These are phyloP conservation scores for Patella depressa DNA, from an alignment of 2,888 invertebrate species.

Conservation along the genomic window DNA sequence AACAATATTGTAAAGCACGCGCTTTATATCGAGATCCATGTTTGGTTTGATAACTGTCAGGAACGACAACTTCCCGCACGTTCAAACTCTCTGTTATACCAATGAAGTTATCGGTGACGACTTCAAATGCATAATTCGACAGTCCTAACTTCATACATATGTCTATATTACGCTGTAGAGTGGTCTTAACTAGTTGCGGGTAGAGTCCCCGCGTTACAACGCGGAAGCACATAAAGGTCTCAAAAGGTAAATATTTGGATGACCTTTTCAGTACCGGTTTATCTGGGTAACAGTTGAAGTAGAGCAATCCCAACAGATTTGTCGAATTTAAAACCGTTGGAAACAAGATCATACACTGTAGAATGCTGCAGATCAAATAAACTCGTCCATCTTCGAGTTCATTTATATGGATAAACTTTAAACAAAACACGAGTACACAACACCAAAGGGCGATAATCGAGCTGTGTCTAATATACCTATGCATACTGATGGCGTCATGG, in stretches of 20 bases:
- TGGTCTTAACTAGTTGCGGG: constrained; percentile 41
- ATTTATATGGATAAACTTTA: no score
- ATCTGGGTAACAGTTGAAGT: constrained; percentile 51
- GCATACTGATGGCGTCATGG: no score
- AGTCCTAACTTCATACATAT: constrained; percentile 42
- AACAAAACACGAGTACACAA: no score
- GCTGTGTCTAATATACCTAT: no score
- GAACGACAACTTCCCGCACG: constrained; percentile 52
- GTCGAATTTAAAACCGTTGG: no score
- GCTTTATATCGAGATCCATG: constrained; percentile 51
- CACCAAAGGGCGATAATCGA: no score
- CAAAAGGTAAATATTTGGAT: constrained; percentile 41
- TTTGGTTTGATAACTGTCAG: constrained; percentile 44
- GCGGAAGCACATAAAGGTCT: constrained; percentile 52
- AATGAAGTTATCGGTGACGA: constrained; percentile 47
- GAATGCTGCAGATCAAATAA: no score
- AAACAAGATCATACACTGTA: no score
- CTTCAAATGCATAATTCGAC: constrained; percentile 47
- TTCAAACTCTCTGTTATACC: constrained; percentile 21
- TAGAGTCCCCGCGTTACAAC: constrained; percentile 49
- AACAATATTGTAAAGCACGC: constrained; percentile 10
- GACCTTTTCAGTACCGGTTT: constrained; percentile 57
- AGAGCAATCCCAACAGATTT: constrained; percentile 57
- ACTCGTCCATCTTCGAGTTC: no score
- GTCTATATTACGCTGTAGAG: constrained; percentile 46